Conservation (phyloP, 2,113 vertebrate genomes). For the Dromiciops gliroides region DNA sequence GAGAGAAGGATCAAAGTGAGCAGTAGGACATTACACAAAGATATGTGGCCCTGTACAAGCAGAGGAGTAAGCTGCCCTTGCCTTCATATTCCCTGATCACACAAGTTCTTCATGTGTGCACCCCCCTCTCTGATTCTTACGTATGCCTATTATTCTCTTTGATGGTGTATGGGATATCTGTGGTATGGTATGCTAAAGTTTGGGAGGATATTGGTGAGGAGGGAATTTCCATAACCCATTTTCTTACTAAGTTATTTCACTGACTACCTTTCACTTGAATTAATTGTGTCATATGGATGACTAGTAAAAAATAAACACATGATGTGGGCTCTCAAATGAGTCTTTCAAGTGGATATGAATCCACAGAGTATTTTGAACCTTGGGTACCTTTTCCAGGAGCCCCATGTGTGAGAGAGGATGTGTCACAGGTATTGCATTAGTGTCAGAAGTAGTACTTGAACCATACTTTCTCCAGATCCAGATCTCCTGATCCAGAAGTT, state of each 20-base stretch:
- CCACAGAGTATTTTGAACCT: not conserved
- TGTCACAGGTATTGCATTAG: not conserved
- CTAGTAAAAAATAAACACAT: not conserved
- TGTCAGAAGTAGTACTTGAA: not conserved
- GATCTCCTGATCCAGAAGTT: not conserved
- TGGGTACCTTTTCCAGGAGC: not conserved
- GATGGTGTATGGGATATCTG: not conserved
- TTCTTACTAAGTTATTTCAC: not conserved
- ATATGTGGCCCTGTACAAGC: not conserved
- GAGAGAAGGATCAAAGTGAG: not conserved
- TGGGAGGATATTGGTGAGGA: not conserved
- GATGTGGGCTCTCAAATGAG: not conserved
- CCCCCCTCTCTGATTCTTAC: not conserved
- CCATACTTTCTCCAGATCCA: not conserved
- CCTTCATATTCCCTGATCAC: not conserved
- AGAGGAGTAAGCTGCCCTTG: not conserved
- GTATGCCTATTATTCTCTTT: not conserved
- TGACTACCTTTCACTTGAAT: not conserved
- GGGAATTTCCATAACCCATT: not conserved
- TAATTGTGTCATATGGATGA: not conserved
- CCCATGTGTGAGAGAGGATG: not conserved
- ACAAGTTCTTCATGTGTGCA: not conserved
- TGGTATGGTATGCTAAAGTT: not conserved
- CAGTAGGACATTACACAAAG: not conserved
- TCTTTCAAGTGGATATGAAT: not conserved